phyloP scores from a whole-genome alignment of 2,888 invertebrate genomes.

The Trissolcus brochymenae region DNA sequence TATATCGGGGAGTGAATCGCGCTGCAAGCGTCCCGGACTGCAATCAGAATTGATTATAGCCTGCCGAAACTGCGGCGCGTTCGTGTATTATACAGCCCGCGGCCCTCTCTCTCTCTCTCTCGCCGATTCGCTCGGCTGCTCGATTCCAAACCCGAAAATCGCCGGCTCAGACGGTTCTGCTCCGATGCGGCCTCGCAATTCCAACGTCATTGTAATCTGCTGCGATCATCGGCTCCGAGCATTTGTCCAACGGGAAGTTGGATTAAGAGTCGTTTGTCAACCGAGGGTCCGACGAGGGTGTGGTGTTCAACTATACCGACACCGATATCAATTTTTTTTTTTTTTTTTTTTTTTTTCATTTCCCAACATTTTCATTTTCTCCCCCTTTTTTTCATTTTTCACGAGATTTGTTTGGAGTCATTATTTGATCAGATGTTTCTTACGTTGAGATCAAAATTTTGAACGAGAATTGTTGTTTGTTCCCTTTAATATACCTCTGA shows the following conservation, averaged over 20 bases:
- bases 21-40: conserved; percentile 72
- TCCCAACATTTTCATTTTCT: not conserved
- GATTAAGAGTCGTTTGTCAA: conserved; percentile 46
- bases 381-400: not conserved
- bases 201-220: conserved; percentile 38
- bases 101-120: conserved; percentile 60
- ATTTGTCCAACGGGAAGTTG: conserved; percentile 41
- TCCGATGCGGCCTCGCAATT: conserved; percentile 21
- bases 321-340: too few relatives aligned
- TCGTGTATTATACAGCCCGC: conserved; percentile 72
- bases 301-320: not conserved
- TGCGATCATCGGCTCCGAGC: conserved; percentile 19
- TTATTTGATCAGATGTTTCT: not conserved
- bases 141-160: conserved; percentile 27
- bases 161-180: conserved; percentile 17
- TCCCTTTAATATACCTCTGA: too few relatives aligned
- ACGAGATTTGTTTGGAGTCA: not conserved
- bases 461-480: too few relatives aligned
- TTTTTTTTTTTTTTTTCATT: conserved; percentile 7
- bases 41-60: conserved; percentile 76
- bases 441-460: too few relatives aligned
- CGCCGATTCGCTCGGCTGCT: conserved; percentile 51
- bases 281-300: conserved; percentile 10
- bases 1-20: conserved; percentile 74
- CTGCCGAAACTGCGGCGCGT: conserved; percentile 75